A percentile compares a stretch with the other conserved stretches of the same genome.
phyloP scores from a whole-genome alignment of 1,140 invertebrate genomes.

The Pissodes strobi region DNA sequence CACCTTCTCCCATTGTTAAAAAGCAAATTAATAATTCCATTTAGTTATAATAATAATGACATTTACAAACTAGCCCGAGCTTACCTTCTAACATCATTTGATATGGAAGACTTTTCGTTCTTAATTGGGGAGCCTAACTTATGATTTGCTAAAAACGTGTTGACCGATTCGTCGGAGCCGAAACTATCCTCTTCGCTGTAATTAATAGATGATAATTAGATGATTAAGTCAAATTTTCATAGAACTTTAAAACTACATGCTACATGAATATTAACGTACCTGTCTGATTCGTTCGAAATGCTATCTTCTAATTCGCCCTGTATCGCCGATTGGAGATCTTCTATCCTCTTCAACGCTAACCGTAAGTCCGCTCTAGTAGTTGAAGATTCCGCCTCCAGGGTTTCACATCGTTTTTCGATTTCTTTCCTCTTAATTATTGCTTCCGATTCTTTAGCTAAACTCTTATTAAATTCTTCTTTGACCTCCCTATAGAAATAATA shows the following conservation, averaged over 20 bases:
- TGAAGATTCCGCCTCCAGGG: conserved; percentile 66
- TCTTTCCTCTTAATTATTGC: conserved; percentile 69
- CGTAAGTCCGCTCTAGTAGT: conserved; percentile 72
- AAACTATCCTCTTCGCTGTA: conserved; percentile 63
- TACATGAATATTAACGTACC: conserved; percentile 54
- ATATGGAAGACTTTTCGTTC: conserved; percentile 35
- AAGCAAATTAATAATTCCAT: no score
- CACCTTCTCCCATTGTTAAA: no score
- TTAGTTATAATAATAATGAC: no score
- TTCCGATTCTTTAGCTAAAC: conserved; percentile 73
- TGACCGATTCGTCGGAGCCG: conserved; percentile 65
- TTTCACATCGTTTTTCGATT: conserved; percentile 71
- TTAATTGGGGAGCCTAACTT: conserved; percentile 55
- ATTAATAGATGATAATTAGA: background rate
- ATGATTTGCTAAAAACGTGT: conserved; percentile 63
- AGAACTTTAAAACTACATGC: background rate
- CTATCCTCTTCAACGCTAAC: conserved; percentile 80
- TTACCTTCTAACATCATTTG: conserved; percentile 42
- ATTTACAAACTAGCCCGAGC: background rate
- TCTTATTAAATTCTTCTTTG: conserved; percentile 70
- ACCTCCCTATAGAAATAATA: conserved; percentile 61
- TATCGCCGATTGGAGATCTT: conserved; percentile 83
- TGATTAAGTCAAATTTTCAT: background rate
- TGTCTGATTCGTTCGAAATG: conserved; percentile 66
- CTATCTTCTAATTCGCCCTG: conserved; percentile 72